Base-by-base conservation (phyloP, 2,113 vertebrate species). In the Corythaixoides concolor region DNA sequence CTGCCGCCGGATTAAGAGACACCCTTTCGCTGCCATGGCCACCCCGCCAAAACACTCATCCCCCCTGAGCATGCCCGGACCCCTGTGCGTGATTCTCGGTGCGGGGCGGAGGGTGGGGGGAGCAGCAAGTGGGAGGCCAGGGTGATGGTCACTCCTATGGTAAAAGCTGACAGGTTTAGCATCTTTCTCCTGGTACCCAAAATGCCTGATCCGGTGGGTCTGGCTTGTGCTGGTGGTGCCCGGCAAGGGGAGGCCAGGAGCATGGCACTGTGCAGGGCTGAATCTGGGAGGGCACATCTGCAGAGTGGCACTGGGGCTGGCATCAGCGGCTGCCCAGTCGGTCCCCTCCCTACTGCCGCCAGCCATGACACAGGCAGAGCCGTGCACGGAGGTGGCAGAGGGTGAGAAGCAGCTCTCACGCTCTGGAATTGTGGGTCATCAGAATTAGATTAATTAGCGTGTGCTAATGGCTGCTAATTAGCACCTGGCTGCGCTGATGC, bases 401-500 rank as follows among this genome's bases (percentile, higher is more conserved):
- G 41, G 41, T 0, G 39, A 89, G 95, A 90, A 97, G 87, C 94
- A 87, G 86, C 97, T 95, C 97, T 97, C 97, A 97, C 94, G 92
- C 90, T 94, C 84, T 6, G n/a, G 72, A 91, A 91, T 93, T 93
- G 88, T 92, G 86, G 93, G 92, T 91, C 95, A 94, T 45, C 32
- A 22, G 92, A 94, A 94, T 95, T 90, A 84, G 64, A 90, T 94
- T 89, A 95, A 96, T 95, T 95, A 94, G 90, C 12, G 18, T 79
- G 93, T 88, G 81, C 81, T 94, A 94, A 95, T 90, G 72, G 89
- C 8, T 24, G 90, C 88, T 97, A 92, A 95, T 96, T 95, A 95
- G 89, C 80, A 83, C 19, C 56, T 11, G 3, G 81, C 77, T 3
- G 8, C 4, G 72, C 64, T 93, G 96, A 94, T 95, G 91, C 52